Base-by-base conservation (phyloP, 2,888 invertebrate genomes). In the Dastarcus helophoroides region DNA sequence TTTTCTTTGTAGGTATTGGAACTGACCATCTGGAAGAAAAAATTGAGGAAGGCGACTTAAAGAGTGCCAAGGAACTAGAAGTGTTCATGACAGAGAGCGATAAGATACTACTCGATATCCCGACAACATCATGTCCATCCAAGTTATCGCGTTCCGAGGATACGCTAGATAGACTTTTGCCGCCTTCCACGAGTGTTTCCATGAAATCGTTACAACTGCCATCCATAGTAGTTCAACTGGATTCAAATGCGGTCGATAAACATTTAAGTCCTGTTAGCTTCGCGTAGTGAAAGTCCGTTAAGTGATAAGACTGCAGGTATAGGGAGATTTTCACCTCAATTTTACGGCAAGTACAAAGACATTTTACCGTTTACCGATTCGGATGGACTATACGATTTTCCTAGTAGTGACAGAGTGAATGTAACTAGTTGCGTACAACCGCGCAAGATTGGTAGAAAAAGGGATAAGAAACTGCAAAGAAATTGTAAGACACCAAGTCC, bases 341-440 rank as follows among this genome's bases (percentile, higher is more conserved):
- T 79, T 57, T 79, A 78, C 54, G 76, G 79, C 16, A 68, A 73
- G 39, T 69, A 75, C 47, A 69, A 68, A 48, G 66, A 69, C 47
- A 51, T 63, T 33, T 55, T 79, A 35, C 79, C 79, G 9, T 77
- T 79, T 48, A 81, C 82, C 8, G 83, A 83, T 58, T 82, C 82
- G 1, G 83, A 83, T 54, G 82, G 81, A 3, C 60, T 82, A 12
- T 82, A 82, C 53, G 82, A 84, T 56, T 81, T 79, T 51, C 79
- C 81, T 3, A 81, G 80, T 54, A 79, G 80, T 4, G 82, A 82
- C 53, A 72, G 67, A 44, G 67, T 67, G 40, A 63, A 59, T 46
- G 46, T 56, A 19, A 46, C 42, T 29, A 46, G 41, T 21, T 49
- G 47, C 11, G 60, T 56, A 28, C 68, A 63, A 29, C 61, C 69